Evolutionary conservation across 1,140 invertebrate species (phyloP), one percentile per base, ranked within the genome.

Genomic region (Saccostrea glomerata): DNA sequence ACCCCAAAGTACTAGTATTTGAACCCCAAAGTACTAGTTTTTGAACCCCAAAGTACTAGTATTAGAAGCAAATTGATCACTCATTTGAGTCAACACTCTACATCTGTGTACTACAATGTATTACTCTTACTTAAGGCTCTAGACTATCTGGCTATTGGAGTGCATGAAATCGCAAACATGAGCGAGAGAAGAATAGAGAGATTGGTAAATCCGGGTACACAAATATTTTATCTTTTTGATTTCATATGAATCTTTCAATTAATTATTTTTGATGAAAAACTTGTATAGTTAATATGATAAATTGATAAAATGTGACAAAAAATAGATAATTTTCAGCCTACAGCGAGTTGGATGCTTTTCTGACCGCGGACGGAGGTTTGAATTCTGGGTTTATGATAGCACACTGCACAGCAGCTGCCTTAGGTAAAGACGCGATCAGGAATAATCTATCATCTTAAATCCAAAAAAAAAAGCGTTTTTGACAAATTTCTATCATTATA

Each of bases 311-410:
- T 15, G 0, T 30, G 15, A 82, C 9, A 25, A 82, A 30, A 36
- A 23, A 30, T 11, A 3, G 25, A 9, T n/a, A 36, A 36, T 47
- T 73, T 92, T 54, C 92, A 96, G 96, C 96, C 66, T 94, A 96
- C 73, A 97, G 96, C 92, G 96, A 96, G 90, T 92, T 97, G 4
- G 97, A 97, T 7, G 96, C 97, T 0, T 97, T 97, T 93, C 93
- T 97, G 55, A 96, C 97, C 0, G 95, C 96, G 90, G 96, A 97
- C 82, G 97, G 97, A 54, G 97, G 97, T 1, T 95, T 97, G 0
- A 97, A 97, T 93, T 97, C 97, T 15, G 97, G 97, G 4, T 97
- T 97, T 92, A 97, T 97, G 97, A 95, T 97, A 60, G 96, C 97
- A 25, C 97, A 97, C 93, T 97, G 97, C 90, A 97, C 97, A 15